Evolutionary conservation across 2,888 invertebrate genomes (phyloP).

Genomic region (Yponomeuta evonymella): DNA sequence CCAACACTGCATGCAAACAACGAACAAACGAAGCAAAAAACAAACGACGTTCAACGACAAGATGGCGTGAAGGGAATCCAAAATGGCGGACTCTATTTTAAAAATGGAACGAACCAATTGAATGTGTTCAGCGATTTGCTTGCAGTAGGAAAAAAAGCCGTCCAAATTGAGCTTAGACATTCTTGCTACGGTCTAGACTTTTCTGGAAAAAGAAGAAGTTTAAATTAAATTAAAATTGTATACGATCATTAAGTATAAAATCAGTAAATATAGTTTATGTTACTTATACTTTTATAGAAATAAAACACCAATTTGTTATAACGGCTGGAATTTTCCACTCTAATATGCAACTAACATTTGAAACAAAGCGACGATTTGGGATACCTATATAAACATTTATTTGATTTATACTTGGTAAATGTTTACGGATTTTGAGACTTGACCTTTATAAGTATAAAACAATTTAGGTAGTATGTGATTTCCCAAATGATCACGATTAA

Average conservation of each 20-base stretch:
- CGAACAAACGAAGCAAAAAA: neutral
- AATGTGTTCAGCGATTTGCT: conserved; percentile 74
- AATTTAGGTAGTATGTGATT: no score
- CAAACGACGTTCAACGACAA: conserved; percentile 8
- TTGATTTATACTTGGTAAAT: neutral
- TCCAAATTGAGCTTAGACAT: conserved; percentile 74
- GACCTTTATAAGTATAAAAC: no score
- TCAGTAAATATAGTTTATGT: conserved; percentile 22
- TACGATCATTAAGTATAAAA: no score
- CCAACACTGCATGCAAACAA: neutral
- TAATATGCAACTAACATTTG: neutral
- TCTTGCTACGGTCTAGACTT: conserved; percentile 43
- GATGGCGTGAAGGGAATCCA: conserved; percentile 19
- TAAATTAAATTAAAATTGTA: neutral
- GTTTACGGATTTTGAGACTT: no score
- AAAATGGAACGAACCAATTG: conserved; percentile 66
- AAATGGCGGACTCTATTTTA: conserved; percentile 29
- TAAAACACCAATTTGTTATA: neutral
- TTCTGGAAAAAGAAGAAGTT: conserved; percentile 65
- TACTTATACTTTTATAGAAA: conserved; percentile 6
- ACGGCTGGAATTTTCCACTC: neutral
- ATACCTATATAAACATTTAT: neutral
- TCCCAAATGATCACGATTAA: no score
- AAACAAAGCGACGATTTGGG: neutral
- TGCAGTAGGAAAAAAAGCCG: conserved; percentile 76